Evolutionary conservation across 1,140 invertebrate genomes (phyloP), one percentile per base, ranked within the genome.

Genomic region (Galleria mellonella): DNA sequence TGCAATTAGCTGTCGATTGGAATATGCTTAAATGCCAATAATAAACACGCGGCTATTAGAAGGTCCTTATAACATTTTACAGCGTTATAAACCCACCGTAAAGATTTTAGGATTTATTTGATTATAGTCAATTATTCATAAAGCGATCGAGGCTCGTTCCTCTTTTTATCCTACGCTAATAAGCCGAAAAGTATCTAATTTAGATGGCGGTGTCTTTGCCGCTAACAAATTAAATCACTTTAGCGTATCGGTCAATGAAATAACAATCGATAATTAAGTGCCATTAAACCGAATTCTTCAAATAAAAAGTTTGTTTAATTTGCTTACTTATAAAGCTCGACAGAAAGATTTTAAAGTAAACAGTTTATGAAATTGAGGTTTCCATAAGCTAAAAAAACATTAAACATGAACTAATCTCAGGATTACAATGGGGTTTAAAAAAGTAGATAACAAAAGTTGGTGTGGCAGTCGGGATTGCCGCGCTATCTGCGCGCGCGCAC

Each of bases 61-160:
- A 73, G 69, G 44, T 77, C 69, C 81, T 83, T 83, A 85, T 81
- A 73, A 73, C 77, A 60, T 69, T 85, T 85, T 83, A 83, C 62
- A 81, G 58, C 77, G 77, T 58, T 70, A 65, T 85, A 85, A 85
- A 85, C 82, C 73, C 73, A 85, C 82, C 78, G 77, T 85, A 78
- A n/a, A 72, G 70, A 83, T 83, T 83, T 81, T 74, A 76, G 79
- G 68, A 82, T 85, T 85, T 83, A 85, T 83, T 85, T 85, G 75
- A 85, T 85, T 85, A 79, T 83, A 57, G 78, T 82, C 75, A 85
- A 83, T 85, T 83, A 85, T 85, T 83, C 77, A 85, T 71, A 74
- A 83, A 73, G 72, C 64, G 73, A 71, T 74, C 64, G 61, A 59
- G 47, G 42, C 72, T 77, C 72, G 65, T 76, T 79, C 63, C 42